phyloP scores from a whole-genome alignment of 2,888 invertebrate genomes.

The Pantelozetes paolii region DNA sequence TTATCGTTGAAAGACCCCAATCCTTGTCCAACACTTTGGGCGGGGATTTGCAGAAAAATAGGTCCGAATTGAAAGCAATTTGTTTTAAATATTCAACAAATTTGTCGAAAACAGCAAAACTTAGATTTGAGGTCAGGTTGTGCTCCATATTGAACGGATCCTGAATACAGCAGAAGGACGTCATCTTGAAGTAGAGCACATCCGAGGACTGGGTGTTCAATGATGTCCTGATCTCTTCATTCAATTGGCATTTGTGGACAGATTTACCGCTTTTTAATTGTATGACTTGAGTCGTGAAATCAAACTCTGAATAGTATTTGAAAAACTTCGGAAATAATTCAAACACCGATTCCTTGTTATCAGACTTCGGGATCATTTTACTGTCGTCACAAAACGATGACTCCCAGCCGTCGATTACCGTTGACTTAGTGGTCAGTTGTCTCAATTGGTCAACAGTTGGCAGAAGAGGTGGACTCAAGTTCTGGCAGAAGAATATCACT shows the following conservation, averaged over 20 bases:
- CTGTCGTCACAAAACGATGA: not conserved
- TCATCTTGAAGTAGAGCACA: not conserved
- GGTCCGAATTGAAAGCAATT: not conserved
- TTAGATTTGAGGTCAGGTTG: not conserved
- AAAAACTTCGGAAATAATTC: slow-evolving; percentile 3
- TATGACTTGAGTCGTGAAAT: slow-evolving; percentile 9
- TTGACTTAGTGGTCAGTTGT: not conserved
- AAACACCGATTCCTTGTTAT: not conserved
- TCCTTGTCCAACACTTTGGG: too few species aligned
- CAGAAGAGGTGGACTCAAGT: slow-evolving; percentile 40
- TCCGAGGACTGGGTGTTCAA: too few species aligned
- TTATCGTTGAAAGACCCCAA: not conserved
- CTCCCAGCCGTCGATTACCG: not conserved
- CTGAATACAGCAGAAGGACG: slow-evolving; percentile 1
- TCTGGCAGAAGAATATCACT: slow-evolving; percentile 43
- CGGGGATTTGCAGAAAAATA: too few species aligned
- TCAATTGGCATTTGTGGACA: not conserved
- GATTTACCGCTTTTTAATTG: not conserved
- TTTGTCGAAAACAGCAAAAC: not conserved
- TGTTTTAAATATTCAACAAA: not conserved
- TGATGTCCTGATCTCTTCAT: not conserved
- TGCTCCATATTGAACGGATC: slow-evolving; percentile 5
- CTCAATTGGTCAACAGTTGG: slow-evolving; percentile 41
- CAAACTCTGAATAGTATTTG: not conserved
- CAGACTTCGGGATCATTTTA: not conserved